Conservation (phyloP, 2,797 vertebrate species). For the Halcyon leucocephala region DNA sequence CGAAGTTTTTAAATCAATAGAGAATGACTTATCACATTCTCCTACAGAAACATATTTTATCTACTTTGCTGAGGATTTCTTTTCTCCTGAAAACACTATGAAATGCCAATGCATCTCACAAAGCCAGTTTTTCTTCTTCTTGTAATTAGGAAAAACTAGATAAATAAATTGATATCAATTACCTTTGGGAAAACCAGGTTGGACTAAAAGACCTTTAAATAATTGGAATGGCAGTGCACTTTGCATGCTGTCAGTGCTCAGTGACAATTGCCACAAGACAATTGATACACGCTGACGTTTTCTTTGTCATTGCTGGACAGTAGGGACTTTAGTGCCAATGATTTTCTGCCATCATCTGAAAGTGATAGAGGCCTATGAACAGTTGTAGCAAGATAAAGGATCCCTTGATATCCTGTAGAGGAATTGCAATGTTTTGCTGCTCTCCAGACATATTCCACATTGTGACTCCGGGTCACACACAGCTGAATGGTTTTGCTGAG, state of each 20-base stretch:
- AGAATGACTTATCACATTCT: constrained; percentile 39
- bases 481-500: constrained; percentile 51
- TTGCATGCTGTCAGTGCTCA: constrained; percentile 55
- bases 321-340: constrained; percentile 71
- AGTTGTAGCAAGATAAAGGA: constrained; percentile 71
- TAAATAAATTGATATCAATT: constrained; percentile 70
- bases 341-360: constrained; percentile 81
- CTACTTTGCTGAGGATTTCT: constrained; percentile 11
- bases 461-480: constrained; percentile 19
- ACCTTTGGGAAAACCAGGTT: constrained; percentile 54
- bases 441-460: neutral
- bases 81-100: constrained; percentile 5
- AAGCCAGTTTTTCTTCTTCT: constrained; percentile 9
- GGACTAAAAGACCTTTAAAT: constrained; percentile 59
- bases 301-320: constrained; percentile 77
- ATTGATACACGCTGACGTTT: constrained; percentile 59
- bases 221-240: constrained; percentile 62
- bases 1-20: constrained; percentile 59
- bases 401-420: constrained; percentile 43
- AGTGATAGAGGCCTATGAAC: constrained; percentile 74
- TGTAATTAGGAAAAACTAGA: constrained; percentile 65
- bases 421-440: constrained; percentile 45
- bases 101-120: constrained; percentile 30
- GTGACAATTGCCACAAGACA: constrained; percentile 64
- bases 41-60: constrained; percentile 28